Evolutionary conservation across 1,140 invertebrate genomes (phyloP).

Genomic region (Ceratosolen solmsi): DNA sequence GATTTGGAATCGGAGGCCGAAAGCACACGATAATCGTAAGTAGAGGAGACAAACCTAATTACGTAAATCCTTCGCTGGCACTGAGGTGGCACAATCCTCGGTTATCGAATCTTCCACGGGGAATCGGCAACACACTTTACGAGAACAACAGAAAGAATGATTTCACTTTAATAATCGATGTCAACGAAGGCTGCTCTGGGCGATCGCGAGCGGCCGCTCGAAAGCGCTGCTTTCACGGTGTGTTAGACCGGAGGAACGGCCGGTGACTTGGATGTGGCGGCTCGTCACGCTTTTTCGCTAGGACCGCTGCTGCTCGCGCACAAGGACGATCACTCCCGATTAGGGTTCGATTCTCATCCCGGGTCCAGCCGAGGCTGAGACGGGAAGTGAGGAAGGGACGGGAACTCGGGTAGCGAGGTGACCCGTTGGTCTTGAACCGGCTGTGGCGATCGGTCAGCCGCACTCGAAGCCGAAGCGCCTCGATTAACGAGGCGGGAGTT

Average conservation of each 20-base stretch:
- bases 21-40: neutral
- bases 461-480: too few species aligned
- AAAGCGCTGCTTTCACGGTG: neutral
- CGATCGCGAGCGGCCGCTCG: neutral
- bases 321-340: too few species aligned
- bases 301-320: too few species aligned
- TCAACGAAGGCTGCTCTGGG: neutral
- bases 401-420: too few species aligned
- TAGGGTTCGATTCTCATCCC: too few species aligned
- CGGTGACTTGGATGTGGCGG: too few species aligned
- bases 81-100: constrained; percentile 12
- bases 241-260: neutral
- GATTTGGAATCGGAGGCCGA: neutral
- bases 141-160: constrained; percentile 1
- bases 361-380: too few species aligned
- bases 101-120: neutral
- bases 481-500: too few species aligned
- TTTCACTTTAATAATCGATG: constrained; percentile 1
- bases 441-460: too few species aligned
- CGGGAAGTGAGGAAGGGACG: too few species aligned
- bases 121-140: neutral
- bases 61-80: constrained; percentile 30
- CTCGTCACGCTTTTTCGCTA: too few species aligned
- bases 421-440: too few species aligned
- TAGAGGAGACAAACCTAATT: constrained; percentile 30